These are phyloP conservation scores for Osmoderma eremita DNA, from an alignment of 2,888 invertebrate genomes.

Conservation along the genomic window DNA sequence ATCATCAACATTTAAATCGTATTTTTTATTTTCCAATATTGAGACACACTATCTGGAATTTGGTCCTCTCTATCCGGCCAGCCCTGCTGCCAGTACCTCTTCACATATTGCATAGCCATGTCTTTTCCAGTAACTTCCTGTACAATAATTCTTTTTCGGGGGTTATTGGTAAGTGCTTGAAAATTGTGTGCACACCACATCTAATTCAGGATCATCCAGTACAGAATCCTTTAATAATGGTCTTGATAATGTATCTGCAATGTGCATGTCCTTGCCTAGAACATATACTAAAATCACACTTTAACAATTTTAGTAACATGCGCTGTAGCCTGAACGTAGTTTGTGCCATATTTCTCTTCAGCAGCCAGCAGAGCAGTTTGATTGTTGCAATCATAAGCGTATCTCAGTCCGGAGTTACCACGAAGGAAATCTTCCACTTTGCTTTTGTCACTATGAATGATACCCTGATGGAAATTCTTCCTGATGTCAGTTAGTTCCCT, in stretches of 20 bases:
- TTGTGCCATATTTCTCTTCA: not conserved
- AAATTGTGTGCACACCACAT: not conserved
- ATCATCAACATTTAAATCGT: not conserved
- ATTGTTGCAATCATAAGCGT: not conserved
- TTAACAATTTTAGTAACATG: not conserved
- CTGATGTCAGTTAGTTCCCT: not conserved
- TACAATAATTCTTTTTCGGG: too few species aligned
- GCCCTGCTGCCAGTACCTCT: not conserved
- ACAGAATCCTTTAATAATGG: not conserved
- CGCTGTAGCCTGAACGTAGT: not conserved
- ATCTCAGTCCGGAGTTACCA: not conserved
- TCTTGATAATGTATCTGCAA: not conserved
- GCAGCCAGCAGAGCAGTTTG: slow-evolving; percentile 3
- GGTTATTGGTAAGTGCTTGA: not conserved
- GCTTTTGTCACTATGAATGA: not conserved
- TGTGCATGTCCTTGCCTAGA: not conserved
- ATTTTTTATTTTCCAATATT: not conserved
- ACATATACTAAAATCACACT: not conserved
- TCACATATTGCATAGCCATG: not conserved
- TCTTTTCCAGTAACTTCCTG: not conserved
- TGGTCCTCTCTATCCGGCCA: not conserved
- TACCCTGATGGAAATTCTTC: too few species aligned
- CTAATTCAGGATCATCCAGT: not conserved
- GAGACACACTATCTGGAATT: not conserved
- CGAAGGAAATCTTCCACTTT: not conserved